These are phyloP conservation scores for Elmis aenea DNA, from an alignment of 2,888 invertebrate species.

Conservation along the genomic window DNA sequence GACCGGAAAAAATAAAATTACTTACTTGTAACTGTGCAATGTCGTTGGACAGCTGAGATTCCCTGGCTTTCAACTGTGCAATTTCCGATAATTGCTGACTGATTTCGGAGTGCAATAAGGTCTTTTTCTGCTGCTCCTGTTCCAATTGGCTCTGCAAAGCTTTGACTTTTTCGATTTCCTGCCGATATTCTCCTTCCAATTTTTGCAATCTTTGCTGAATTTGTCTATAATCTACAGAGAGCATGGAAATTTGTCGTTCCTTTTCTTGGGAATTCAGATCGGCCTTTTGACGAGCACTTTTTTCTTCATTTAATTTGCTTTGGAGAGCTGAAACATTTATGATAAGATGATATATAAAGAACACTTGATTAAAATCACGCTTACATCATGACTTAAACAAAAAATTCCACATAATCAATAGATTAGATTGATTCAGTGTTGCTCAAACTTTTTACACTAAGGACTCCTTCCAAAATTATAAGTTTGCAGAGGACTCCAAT, in stretches of 20 bases:
- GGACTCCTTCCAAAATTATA: no score
- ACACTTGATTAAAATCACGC: no score
- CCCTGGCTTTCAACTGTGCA: constrained; percentile 64
- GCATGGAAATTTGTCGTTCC: constrained; percentile 90
- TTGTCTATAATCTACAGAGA: constrained; percentile 92
- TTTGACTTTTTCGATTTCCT: constrained; percentile 81
- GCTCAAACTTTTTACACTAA: no score
- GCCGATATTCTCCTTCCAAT: constrained; percentile 85
- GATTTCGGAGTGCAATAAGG: constrained; percentile 76
- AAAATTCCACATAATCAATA: no score
- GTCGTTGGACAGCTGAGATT: constrained; percentile 67
- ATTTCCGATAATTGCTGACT: constrained; percentile 66
- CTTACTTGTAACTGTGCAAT: constrained; percentile 51
- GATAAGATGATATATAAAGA: no score
- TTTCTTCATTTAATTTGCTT: constrained; percentile 88
- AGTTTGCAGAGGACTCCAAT: no score
- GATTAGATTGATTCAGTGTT: no score
- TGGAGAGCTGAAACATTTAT: constrained; percentile 65
- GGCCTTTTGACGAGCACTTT: constrained; percentile 76
- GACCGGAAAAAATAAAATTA: constrained; percentile 2
- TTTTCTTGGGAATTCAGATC: constrained; percentile 86
- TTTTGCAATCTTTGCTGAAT: constrained; percentile 86
- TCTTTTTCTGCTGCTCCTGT: constrained; percentile 84
- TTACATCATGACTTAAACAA: no score
- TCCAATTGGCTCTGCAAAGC: constrained; percentile 82